Base-by-base conservation (phyloP, 2,113 vertebrate species). In the Gopherus flavomarginatus region DNA sequence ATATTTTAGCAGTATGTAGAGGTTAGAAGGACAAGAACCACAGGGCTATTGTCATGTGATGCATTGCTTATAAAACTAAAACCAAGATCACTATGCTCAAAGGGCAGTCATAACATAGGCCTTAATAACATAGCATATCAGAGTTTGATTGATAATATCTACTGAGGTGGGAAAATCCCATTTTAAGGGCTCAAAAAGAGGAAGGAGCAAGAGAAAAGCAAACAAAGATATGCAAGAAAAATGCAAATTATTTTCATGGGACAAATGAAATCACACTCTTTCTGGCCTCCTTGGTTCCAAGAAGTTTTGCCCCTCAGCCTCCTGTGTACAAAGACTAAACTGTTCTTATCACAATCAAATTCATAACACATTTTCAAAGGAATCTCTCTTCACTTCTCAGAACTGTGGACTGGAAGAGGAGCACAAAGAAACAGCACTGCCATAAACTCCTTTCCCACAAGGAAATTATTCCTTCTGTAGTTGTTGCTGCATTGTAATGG, bases 1-100 rank as follows among this genome's bases (percentile, higher is more conserved):
- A 98, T 99, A 99, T 99, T 99, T 99, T 98, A 99, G 97, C 27
- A 65, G 97, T 59, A 78, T 96, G 97, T 86, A 50, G 79, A 99
- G 99, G 99, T 99, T 98, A 97, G 97, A 98, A 98, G 98, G 98
- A 98, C 98, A 94, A 96, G 97, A 98, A 96, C 97, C 95, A 47
- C 92, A 77, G 97, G 98, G 98, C 98, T 97, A 96, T 95, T 85
- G 96, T 94, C 95, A 95, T 42, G 93, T 97, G 98, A 98, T 96
- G 96, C 97, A 95, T 92, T 83, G 98, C 97, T 97, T 91, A 96
- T 97, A 98, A 98, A 38, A 98, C 98, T 95, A 86, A 96, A 91
- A 98, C 97, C 83, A 81, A 92, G 97, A 98, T 96, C 97, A 95
- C 98, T 91, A 97, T 98, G 98, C 98, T 97, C 97, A 97, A 98